A percentile compares a stretch with the other conserved stretches of the same genome.
These are phyloP conservation scores for Aleiodes alternator DNA, from an alignment of 2,888 invertebrate species.

Conservation along the genomic window DNA sequence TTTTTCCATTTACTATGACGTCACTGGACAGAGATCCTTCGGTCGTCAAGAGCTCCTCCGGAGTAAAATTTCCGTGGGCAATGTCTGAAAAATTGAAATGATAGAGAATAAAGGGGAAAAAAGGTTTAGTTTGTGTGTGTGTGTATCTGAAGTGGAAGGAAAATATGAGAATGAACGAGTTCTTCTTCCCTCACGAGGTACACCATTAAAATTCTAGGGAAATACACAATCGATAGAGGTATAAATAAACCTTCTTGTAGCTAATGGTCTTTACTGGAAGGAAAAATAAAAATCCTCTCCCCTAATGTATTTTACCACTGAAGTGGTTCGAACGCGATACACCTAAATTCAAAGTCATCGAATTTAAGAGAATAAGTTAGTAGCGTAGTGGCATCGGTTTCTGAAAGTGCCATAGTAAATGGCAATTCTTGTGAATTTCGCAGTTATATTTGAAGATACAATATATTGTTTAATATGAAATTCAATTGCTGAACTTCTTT, in stretches of 20 bases:
- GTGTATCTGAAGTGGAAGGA: slow-evolving; percentile 10
- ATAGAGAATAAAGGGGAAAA: neutral
- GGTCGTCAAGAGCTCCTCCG: slow-evolving; percentile 80
- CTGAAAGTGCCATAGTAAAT: too few relatives aligned
- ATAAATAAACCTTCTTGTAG: slow-evolving; percentile 14
- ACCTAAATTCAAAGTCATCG: too few relatives aligned
- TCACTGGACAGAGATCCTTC: slow-evolving; percentile 76
- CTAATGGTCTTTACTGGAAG: too few relatives aligned
- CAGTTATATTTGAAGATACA: too few relatives aligned
- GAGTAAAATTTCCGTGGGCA: slow-evolving; percentile 85
- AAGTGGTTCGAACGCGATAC: too few relatives aligned
- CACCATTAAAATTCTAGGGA: slow-evolving; percentile 20
- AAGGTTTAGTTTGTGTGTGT: neutral
- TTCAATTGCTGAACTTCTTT: too few relatives aligned
- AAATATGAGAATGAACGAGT: slow-evolving; percentile 8
- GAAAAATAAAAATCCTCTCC: too few relatives aligned
- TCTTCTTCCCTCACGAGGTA: neutral
- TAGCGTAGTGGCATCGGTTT: too few relatives aligned
- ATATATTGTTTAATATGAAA: too few relatives aligned
- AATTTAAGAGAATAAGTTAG: too few relatives aligned
- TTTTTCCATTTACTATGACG: slow-evolving; percentile 74
- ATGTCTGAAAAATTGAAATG: slow-evolving; percentile 74
- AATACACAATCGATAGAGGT: slow-evolving; percentile 20
- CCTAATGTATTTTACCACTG: too few relatives aligned
- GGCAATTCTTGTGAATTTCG: too few relatives aligned